A percentile compares a stretch with the other conserved stretches of the same genome.
Conservation (phyloP, 2,797 vertebrate species). For the Brotula barbata region DNA sequence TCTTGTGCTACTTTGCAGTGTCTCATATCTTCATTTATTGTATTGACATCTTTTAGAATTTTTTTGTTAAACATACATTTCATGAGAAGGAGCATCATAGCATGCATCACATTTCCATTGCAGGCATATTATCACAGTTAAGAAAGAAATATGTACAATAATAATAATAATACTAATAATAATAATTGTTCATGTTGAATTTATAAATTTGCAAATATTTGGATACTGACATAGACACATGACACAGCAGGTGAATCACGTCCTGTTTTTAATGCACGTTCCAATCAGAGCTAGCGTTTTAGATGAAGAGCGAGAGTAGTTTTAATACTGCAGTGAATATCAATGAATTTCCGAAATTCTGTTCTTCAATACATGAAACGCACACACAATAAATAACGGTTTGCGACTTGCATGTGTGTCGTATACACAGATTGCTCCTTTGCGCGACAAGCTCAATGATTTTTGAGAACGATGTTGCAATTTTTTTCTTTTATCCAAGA, state of each 20-base stretch:
- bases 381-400: constrained; percentile 68
- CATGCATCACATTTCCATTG: constrained; percentile 80
- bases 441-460: constrained; percentile 67
- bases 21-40: constrained; percentile 65
- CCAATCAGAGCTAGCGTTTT: constrained; percentile 46
- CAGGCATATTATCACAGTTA: constrained; percentile 78
- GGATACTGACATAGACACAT: constrained; percentile 62
- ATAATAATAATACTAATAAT: constrained; percentile 46
- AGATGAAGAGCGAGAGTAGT: constrained; percentile 52
- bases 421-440: constrained; percentile 70
- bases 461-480: constrained; percentile 57
- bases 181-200: constrained; percentile 49
- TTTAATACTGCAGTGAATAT: constrained; percentile 74
- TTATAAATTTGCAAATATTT: constrained; percentile 72
- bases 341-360: constrained; percentile 55
- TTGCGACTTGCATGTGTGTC: constrained; percentile 64
- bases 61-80: constrained; percentile 74
- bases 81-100: constrained; percentile 72
- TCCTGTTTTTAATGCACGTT: constrained; percentile 56
- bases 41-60: constrained; percentile 55
- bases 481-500: constrained; percentile 51
- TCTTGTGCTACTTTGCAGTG: constrained; percentile 49
- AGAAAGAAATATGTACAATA: constrained; percentile 72
- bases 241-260: constrained; percentile 52
- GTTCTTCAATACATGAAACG: constrained; percentile 57